Evolutionary conservation across 2,797 vertebrate species (phyloP).

Genomic region (Rallus crepitans): DNA sequence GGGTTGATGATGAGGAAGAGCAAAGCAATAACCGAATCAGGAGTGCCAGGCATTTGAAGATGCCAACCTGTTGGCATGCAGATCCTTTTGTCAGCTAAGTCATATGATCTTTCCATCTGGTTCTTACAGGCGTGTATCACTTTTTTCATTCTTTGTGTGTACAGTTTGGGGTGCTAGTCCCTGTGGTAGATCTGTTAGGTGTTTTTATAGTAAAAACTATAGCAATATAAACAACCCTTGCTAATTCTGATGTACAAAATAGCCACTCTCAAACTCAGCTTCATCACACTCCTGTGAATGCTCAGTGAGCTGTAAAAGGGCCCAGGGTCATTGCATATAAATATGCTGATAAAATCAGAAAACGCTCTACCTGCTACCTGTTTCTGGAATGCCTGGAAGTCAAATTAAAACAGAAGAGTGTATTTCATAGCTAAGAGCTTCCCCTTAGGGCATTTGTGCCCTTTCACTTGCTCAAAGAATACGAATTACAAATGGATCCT

Average conservation of each 20-base stretch:
- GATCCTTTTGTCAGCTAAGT: slow-evolving; percentile 18
- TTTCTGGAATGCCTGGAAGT: background rate
- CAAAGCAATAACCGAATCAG: background rate
- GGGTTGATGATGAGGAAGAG: slow-evolving; percentile 19
- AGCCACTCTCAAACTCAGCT: background rate
- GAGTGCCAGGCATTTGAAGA: background rate
- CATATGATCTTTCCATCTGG: background rate
- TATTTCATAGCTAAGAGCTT: background rate
- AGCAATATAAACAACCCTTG: background rate
- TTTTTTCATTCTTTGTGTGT: background rate
- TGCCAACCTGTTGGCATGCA: background rate
- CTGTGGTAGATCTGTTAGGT: background rate
- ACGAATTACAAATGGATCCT: background rate
- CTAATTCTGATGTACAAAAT: background rate
- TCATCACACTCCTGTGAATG: fast-evolving
- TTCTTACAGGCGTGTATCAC: background rate
- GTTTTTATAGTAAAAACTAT: background rate
- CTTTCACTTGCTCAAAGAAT: background rate
- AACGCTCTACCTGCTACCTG: background rate
- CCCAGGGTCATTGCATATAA: background rate
- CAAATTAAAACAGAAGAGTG: background rate
- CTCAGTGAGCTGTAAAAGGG: background rate
- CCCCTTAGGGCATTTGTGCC: background rate
- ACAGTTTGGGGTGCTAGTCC: background rate
- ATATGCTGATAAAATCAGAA: background rate